Evolutionary conservation across 2,113 vertebrate genomes (phyloP), one percentile per base, ranked within the genome.

Genomic region (Galemys pyrenaicus): DNA sequence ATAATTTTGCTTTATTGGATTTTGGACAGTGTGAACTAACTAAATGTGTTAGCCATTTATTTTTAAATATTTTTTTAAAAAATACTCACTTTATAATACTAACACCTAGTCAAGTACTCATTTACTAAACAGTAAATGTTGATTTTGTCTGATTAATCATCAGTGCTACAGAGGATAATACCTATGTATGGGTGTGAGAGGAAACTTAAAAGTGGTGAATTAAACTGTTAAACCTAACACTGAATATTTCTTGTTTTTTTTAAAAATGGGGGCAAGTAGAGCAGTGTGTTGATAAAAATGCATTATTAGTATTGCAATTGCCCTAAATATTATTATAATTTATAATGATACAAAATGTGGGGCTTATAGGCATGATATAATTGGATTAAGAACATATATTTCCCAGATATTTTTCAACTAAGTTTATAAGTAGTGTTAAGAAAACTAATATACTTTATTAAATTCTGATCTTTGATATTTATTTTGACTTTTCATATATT

Each of bases 401-500:
- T 91, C 11, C 24, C 46, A 65, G 49, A 64, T 89, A 92, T 71
- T 83, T 70, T 93, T 87, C 28, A 26, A 65, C 87, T 9, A 54
- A 10, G 44, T 67, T 78, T 94, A 77, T 62, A 91, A 62, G 60
- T 88, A 68, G 26, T 60, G 0, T 88, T 91, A 41, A 84, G 62
- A 90, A 93, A 22, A 79, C 79, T 81, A 87, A 70, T 71, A 95
- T 30, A 24, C 8, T 3, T 77, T 37, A 62, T 85, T 70, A 54
- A 75, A 75, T 83, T 87, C 93, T 92, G 58, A 73, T 51, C 30
- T 80, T 82, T 92, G 81, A 35, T 79, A 70, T 83, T 87, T 96
- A 8, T n/a, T 86, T 86, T 89, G 22, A 4, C 17, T 7, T 82
- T 87, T 39, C 17, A 65, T 89, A n/a, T 22, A 78, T 54, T 51